Base-by-base conservation (phyloP, 1,140 invertebrate species). In the Zaprionus lachaisei region DNA sequence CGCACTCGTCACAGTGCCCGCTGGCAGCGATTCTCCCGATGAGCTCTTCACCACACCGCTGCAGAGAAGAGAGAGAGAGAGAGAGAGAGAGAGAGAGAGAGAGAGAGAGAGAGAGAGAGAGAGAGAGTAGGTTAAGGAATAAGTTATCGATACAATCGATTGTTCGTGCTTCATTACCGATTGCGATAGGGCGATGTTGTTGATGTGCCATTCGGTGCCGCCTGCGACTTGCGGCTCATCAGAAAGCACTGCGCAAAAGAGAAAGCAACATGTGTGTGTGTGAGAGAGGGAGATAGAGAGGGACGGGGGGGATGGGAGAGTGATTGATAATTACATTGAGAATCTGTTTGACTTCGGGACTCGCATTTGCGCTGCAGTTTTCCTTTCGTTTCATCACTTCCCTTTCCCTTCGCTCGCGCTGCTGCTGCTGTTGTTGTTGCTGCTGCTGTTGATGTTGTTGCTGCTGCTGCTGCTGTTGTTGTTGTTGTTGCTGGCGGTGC, bases 281-380 rank as follows among this genome's bases (percentile, higher is more conserved):
- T 31, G 7, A 9, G 37, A 20, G 5, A 31, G 17, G 38, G 34
- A 28, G 20, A 11, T 24, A 49, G 31, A 26, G 26, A 17, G 38
- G 1, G 17, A n/a, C 34, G 15, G 17, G 51, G 51, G 11, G 15
- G 2, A 20, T 14, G 22, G 34, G n/a, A 4, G 28, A 6, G 12
- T 7, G 24, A 2, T n/a, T 17, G 44, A 56, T 69, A 81, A 84
- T 93, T 93, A 97, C 96, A 95, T 97, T 96, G 82, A 99, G 94
- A 85, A 97, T 97, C 94, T 98, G 97, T 93, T 99, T 99, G 79
- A 99, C 98, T 94, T 99, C 98, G 14, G 97, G 96, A 66, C 98
- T 99, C 49, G 98, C 98, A 76, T 98, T 96, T 22, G 98, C 98
- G 94, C 98, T 98, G 93, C 98, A 97, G 93, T 98, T 97, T 92